These are phyloP conservation scores for Falco columbarius DNA, from an alignment of 2,797 vertebrate species.

Conservation along the genomic window DNA sequence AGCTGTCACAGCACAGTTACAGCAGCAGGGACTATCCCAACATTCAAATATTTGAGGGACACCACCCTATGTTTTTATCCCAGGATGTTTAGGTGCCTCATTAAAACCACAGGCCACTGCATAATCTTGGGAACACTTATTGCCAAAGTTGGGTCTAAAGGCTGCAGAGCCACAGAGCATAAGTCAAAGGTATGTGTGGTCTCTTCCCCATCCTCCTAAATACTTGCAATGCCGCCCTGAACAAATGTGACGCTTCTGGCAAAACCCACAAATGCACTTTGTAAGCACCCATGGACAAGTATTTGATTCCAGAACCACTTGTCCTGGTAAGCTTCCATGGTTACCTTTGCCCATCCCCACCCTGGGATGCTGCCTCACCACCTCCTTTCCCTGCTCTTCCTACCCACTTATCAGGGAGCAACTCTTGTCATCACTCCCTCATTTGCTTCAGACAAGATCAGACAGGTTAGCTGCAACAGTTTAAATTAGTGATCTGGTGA, in stretches of 20 bases:
- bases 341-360: background rate
- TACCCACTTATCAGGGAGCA: background rate
- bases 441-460: background rate
- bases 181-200: background rate
- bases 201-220: background rate
- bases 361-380: background rate
- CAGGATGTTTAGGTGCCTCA: background rate
- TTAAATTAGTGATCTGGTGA: background rate
- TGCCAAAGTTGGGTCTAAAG: background rate
- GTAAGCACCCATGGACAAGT: background rate
- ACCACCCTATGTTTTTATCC: background rate
- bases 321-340: background rate
- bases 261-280: background rate
- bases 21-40: background rate
- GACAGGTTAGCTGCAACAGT: background rate
- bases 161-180: background rate
- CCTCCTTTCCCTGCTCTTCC: background rate
- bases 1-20: conserved; percentile 25
- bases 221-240: background rate
- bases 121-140: background rate
- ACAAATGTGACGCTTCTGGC: background rate
- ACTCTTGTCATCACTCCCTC: background rate
- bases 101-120: background rate
- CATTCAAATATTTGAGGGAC: background rate
- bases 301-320: background rate